Percentiles rank a stretch among this genome's conserved stretches.
phyloP scores from a whole-genome alignment of 2,797 vertebrate species.

The Pangasius mekongensis region DNA sequence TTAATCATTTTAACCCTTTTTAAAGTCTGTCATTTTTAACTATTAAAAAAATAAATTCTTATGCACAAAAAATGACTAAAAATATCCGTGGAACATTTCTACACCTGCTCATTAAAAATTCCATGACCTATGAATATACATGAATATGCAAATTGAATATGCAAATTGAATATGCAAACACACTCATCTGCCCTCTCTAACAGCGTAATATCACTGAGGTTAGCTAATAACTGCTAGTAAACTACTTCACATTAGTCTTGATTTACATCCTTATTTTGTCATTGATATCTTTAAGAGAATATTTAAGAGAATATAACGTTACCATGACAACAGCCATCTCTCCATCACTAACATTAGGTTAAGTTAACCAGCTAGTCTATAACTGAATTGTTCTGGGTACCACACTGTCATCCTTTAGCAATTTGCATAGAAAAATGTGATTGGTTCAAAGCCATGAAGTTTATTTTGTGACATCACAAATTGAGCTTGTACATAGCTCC shows the following conservation, averaged over 20 bases:
- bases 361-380: neutral
- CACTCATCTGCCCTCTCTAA: neutral
- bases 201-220: neutral
- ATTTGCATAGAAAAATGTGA: neutral
- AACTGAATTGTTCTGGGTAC: neutral
- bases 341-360: neutral
- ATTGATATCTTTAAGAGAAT: neutral
- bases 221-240: neutral
- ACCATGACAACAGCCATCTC: neutral
- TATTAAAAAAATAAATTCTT: neutral
- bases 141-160: neutral
- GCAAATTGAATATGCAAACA: neutral
- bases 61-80: neutral
- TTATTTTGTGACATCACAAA: neutral
- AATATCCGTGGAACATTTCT: neutral
- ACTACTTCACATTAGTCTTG: neutral
- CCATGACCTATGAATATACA: neutral
- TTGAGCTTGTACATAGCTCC: neutral
- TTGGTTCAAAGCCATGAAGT: neutral
- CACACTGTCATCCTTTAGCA: neutral
- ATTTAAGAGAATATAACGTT: neutral
- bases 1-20: neutral
- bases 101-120: neutral
- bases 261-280: neutral
- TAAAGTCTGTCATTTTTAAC: neutral